Evolutionary conservation across 1,140 invertebrate genomes (phyloP), one percentile per base, ranked within the genome.

Genomic region (Papilio polytes): DNA sequence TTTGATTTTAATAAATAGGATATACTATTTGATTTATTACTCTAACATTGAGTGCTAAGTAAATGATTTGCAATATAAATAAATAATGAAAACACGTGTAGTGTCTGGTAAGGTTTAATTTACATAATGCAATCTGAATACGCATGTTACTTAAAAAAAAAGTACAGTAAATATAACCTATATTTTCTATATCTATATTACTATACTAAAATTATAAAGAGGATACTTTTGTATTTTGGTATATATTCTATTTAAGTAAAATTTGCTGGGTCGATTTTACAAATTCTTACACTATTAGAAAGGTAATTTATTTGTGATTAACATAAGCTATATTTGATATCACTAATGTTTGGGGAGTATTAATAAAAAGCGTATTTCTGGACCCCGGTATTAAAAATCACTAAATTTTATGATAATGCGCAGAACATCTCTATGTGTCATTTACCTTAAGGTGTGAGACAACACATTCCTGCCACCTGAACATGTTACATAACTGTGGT

Each of bases 401-500:
- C 31, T 36, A 36, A 36, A 4, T 36, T 36, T 36, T 36, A 26
- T 26, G 26, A 26, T 26, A 26, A 26, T 48, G 18, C n/a, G 36
- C 8, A 41, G 3, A 70, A 70, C 63, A 59, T n/a, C 12, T 66
- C 36, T 36, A 26, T 66, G 26, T 44, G 72, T 46, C 72, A 74
- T 46, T 44, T 22, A 74, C 72, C 72, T 41, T 44, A 73, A 73
- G 26, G 26, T 31, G 63, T 70, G 22, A 70, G 22, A 70, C 15
- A 8, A 63, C 22, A 13, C 63, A 70, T 70, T 70, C 63, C 31
- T 18, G 26, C 18, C 36, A n/a, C 36, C 44, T 74, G 36, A 46
- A 22, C 41, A 46, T 46, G 72, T 74, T 74, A 41, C 72, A 74
- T 74, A 74, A 74, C 72, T 20, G 72, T 36, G 31, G 72, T 44